Base-by-base conservation (phyloP, 1,140 invertebrate genomes). In the Calephelis nemesis region DNA sequence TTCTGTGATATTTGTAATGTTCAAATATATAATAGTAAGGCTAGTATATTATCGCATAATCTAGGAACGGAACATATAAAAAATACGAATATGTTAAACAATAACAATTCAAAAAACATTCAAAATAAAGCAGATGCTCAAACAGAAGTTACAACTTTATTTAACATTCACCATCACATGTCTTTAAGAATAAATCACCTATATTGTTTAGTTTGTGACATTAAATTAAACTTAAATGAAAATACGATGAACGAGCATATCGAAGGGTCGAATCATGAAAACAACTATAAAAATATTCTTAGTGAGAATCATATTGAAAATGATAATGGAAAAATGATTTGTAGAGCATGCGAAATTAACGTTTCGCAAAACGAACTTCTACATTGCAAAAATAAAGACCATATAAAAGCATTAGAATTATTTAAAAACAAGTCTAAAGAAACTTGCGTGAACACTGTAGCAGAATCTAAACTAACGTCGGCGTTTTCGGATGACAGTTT, bases 171-270 rank as follows among this genome's bases (percentile, higher is more conserved):
- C 50, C 50, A 19, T 19, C 50, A 54, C 15, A 15, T 54, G 50
- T 8, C 15, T 19, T 30, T 15, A 8, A 54, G 19, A 54, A 54
- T 54, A 19, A 9, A 54, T 54, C 50, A 54, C 15, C 19, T 54
- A 19, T 54, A 54, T 19, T 54, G 50, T 15, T 54, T 54, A 54
- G 50, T 54, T 15, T 54, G 50, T 54, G 13, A 54, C 19, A 54
- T 54, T 54, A 5, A 15, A 19, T 9, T 54, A 15, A 9, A 9
- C 4, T 1, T 54, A 9, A 54, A 54, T 54, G 50, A 54, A 15
- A 54, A 54, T 19, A 54, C 8, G 13, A 54, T 54, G 50, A 19
- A 54, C 8, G 50, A 52, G 9, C 50, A 52, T 15, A 52, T 52
- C 13, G 8, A 52, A 15, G 50, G 50, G 15, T 9, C 7, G 4